A percentile compares a stretch with the other conserved stretches of the same genome.
Evolutionary conservation across 2,888 invertebrate species (phyloP).

Genomic region (Ellobium chinense): DNA sequence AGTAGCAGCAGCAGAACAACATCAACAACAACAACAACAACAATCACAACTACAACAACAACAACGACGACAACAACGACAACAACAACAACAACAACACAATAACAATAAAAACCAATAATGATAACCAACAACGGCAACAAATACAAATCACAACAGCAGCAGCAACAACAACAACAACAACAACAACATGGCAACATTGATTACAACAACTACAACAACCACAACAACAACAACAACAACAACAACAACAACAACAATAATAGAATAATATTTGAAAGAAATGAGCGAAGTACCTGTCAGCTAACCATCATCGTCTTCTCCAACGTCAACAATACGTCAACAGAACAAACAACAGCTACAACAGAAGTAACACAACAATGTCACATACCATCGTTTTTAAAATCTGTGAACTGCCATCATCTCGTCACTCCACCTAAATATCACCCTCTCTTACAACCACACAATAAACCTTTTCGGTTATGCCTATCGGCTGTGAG

Average conservation of each 20-base stretch:
- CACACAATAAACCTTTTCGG: too few species aligned
- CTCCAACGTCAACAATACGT: too few species aligned
- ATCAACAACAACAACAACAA: background rate
- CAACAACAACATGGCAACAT: background rate
- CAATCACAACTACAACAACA: background rate
- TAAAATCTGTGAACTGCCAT: too few species aligned
- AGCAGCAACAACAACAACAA: background rate
- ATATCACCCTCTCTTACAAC: too few species aligned
- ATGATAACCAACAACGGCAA: background rate
- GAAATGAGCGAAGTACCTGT: background rate
- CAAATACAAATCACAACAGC: background rate
- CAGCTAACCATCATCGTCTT: too few species aligned
- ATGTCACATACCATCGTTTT: too few species aligned
- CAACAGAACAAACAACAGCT: too few species aligned
- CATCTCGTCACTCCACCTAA: too few species aligned
- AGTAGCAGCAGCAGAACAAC: background rate
- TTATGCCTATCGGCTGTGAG: too few species aligned
- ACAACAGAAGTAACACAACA: too few species aligned
- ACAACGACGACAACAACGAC: background rate
- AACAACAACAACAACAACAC: background rate
- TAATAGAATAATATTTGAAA: background rate
- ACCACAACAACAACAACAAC: background rate
- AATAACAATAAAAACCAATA: background rate
- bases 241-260: background rate
- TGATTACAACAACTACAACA: background rate